phyloP scores from a whole-genome alignment of 2,888 invertebrate genomes.

The Diloba caeruleocephala region DNA sequence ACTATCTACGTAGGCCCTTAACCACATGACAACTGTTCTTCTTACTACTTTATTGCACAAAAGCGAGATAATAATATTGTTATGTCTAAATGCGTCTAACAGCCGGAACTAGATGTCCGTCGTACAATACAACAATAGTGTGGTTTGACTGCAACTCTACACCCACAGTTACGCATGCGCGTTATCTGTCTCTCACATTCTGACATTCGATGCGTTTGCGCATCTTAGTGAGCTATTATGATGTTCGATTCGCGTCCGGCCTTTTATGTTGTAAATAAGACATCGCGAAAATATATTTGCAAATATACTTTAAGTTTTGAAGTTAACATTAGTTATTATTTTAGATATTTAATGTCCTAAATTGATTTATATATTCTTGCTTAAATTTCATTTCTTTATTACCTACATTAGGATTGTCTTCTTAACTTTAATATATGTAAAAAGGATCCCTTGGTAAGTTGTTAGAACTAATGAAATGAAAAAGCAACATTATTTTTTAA shows the following conservation, averaged over 20 bases:
- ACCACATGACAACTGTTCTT: conserved; percentile 14
- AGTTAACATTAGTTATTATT: too few relatives aligned
- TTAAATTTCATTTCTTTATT: too few relatives aligned
- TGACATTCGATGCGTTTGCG: conserved; percentile 73
- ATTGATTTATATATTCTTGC: too few relatives aligned
- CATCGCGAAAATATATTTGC: conserved; percentile 31
- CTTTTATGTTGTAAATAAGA: conserved; percentile 51
- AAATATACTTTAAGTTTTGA: neutral
- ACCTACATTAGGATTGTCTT: too few relatives aligned
- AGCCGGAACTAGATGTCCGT: conserved; percentile 80
- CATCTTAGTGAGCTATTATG: conserved; percentile 65
- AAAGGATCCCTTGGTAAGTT: too few relatives aligned
- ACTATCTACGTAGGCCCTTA: neutral
- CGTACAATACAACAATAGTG: conserved; percentile 68
- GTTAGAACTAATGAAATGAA: too few relatives aligned
- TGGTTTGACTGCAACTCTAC: conserved; percentile 80
- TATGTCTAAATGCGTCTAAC: conserved; percentile 34
- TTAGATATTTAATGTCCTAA: too few relatives aligned
- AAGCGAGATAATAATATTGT: conserved; percentile 31
- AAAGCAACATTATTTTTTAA: neutral
- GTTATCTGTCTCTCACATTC: conserved; percentile 60
- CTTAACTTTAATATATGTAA: too few relatives aligned
- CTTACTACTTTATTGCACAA: conserved; percentile 30
- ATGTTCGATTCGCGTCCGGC: conserved; percentile 64
- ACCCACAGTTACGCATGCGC: conserved; percentile 62